Evolutionary conservation across 2,797 vertebrate species (phyloP), one percentile per base, ranked within the genome.

Genomic region (Antennarius maculatus): DNA sequence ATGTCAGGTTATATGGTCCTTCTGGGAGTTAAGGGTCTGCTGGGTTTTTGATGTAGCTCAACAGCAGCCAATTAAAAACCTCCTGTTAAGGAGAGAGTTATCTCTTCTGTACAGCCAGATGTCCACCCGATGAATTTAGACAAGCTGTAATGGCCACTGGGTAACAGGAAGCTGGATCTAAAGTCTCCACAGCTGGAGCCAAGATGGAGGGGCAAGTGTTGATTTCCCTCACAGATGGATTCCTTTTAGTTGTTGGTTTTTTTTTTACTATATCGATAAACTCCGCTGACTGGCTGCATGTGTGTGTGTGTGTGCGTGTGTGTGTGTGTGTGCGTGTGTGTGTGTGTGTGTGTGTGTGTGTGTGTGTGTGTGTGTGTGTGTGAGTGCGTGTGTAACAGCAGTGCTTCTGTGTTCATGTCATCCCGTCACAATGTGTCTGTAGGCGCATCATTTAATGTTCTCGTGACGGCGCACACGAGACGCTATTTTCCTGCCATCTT

Each of bases 1-100:
- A 66, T 81, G 54, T 60, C 54, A 80, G 62, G 84, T 85, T 87
- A 88, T 77, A 86, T 77, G 54, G 82, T 83, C 68, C 82, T 85
- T 76, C 59, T 55, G 83, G 84, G 87, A 89, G 71, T 81, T 79
- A 57, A 81, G 84, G 83, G 75, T 90, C 84, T 88, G 75, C 79
- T 89, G 77, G 76, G 78, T 86, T 90, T 90, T 87, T 90, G 83
- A 91, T 90, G 81, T 89, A 71, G 71, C 84, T 85, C 83, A 62
- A 79, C 75, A 81, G 77, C 81, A 85, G 78, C 87, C 84, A 90
- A 89, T 90, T 90, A 90, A 89, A 89, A 85, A 46, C 76, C 71
- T 80, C 84, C 84, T 83, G 82, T 86, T 87, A 89, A 82, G 74
- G 59, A 66, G 73, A 82, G 83, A 87, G 86, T 89, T 89, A 88